A percentile compares a stretch with the other conserved stretches of the same genome.
Conservation (phyloP, 2,797 vertebrate genomes). For the Hozukius guyotensis region DNA sequence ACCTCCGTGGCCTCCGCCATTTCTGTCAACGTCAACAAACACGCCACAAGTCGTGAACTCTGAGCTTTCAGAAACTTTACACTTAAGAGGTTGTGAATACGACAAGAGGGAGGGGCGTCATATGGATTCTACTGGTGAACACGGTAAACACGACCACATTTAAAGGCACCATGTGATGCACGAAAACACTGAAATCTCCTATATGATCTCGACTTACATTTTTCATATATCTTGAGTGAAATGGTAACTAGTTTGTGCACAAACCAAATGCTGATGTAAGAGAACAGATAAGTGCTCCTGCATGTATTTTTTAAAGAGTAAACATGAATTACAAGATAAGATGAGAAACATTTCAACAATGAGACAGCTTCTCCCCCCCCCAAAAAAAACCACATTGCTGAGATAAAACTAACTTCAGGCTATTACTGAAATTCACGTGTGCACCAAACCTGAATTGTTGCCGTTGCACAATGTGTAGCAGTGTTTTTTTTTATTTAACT, state of each 20-base stretch:
- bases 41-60: no score
- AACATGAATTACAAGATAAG: neutral
- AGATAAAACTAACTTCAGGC: neutral
- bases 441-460: neutral
- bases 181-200: neutral
- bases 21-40: no score
- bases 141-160: no score
- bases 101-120: no score
- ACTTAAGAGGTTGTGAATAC: no score
- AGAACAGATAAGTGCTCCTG: neutral
- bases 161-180: neutral
- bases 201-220: neutral
- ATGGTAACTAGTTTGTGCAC: neutral
- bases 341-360: neutral
- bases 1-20: no score
- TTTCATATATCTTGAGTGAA: no score
- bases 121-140: no score
- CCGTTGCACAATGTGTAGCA: neutral
- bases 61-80: no score
- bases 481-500: neutral
- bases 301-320: conserved; percentile 11
- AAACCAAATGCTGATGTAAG: neutral
- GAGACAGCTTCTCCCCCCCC: neutral
- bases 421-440: neutral
- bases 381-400: neutral